Evolutionary conservation across 1,140 invertebrate species (phyloP).

Genomic region (Phthorimaea operculella): DNA sequence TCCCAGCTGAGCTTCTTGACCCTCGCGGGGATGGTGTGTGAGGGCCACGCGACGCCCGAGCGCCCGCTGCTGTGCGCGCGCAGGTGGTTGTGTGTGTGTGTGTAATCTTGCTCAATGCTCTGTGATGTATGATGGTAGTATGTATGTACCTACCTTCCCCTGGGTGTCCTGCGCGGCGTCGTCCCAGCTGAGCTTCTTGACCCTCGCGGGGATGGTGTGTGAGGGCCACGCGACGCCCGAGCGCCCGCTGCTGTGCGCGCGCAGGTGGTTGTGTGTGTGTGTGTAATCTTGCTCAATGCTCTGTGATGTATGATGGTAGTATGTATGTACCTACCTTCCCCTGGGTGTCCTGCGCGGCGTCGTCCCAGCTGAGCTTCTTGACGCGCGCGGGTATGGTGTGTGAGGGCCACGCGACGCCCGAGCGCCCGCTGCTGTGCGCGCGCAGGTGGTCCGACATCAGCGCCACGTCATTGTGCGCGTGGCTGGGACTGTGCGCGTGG

Average conservation of each 20-base stretch:
- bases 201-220: conserved; percentile 72
- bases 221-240: conserved; percentile 68
- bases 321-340: conserved; percentile 12
- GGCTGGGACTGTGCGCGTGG: conserved; percentile 8
- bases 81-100: no score
- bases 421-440: conserved; percentile 35
- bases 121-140: no score
- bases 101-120: no score
- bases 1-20: conserved; percentile 79
- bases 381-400: conserved; percentile 73
- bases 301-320: no score
- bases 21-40: conserved; percentile 70
- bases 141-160: conserved; percentile 11
- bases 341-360: conserved; percentile 25
- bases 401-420: conserved; percentile 67
- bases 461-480: conserved; percentile 17
- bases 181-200: conserved; percentile 78
- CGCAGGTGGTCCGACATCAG: conserved; percentile 53
- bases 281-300: no score
- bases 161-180: conserved; percentile 42
- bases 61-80: conserved; percentile 31
- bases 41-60: conserved; percentile 67
- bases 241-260: conserved; percentile 31
- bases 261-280: conserved; percentile 48
- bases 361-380: conserved; percentile 78